phyloP scores from a whole-genome alignment of 2,113 vertebrate species.

The Rhombomys opimus region DNA sequence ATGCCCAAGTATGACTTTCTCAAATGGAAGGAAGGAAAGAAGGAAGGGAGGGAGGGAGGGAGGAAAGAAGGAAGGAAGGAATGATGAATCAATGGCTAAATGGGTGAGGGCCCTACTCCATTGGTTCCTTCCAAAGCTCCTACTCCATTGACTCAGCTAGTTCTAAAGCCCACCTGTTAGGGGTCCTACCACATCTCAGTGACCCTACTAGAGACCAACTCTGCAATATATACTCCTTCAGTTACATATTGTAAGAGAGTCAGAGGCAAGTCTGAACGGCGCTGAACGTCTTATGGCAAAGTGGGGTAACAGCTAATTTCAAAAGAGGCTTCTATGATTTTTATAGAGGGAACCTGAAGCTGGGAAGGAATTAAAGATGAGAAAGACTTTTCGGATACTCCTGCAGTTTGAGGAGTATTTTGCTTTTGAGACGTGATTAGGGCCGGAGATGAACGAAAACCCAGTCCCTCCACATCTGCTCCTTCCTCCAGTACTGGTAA shows the following conservation, averaged over 20 bases:
- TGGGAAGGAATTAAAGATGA: not conserved
- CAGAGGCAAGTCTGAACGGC: not conserved
- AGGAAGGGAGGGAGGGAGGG: fast-evolving
- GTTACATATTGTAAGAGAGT: not conserved
- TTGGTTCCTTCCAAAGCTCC: not conserved
- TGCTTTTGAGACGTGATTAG: not conserved
- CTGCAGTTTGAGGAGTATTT: not conserved
- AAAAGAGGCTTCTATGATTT: not conserved
- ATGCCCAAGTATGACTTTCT: not conserved
- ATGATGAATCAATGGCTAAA: too few relatives aligned
- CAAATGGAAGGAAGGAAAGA: not conserved
- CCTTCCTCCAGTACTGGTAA: fast-evolving
- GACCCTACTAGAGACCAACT: not conserved
- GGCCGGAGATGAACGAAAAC: not conserved
- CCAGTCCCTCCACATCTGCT: not conserved
- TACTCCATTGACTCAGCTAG: not conserved
- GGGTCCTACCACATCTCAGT: not conserved
- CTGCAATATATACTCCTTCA: not conserved
- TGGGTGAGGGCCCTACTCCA: not conserved
- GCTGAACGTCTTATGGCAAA: not conserved
- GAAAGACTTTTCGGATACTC: not conserved
- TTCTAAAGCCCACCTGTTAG: not conserved
- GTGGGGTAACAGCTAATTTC: not conserved
- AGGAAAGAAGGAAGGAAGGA: too few relatives aligned
- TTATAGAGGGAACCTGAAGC: too few relatives aligned